Evolutionary conservation across 2,797 vertebrate species (phyloP), one percentile per base, ranked within the genome.

Genomic region (Psittacula derbiana): DNA sequence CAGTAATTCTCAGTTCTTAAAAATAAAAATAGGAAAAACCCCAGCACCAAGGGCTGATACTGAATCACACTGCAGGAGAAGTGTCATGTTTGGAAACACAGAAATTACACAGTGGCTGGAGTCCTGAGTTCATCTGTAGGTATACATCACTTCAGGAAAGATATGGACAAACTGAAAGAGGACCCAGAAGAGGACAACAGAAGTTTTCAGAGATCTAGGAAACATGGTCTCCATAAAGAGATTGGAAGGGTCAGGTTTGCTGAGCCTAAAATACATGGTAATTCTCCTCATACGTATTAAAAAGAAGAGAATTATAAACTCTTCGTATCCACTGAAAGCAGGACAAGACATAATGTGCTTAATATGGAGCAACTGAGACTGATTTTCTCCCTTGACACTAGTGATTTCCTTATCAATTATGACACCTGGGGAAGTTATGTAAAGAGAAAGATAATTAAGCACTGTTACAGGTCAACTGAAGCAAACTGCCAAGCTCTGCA

Each of bases 11-110:
- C 4, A 58, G 17, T 49, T 79, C 18, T 30, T 36, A 49, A 79
- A 66, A 64, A 38, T 10, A 76, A 41, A 41, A 40, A 67, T 0
- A 2, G 4, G 4, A 6, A 23, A 70, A 33, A 78, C 8, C 0
- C 2, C 16, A 3, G 19, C 21, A 66, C 5, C 11, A 24, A 33
- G 12, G 18, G 15, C 50, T 76, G 28, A 30, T 18, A 40, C 30
- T 10, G 6, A 46, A 75, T 58, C 3, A 1, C 23, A 49, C 6
- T 28, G 10, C 4, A 76, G 12, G 40, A 80, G 44, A n/a, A 53
- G 18, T 3, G 7, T 33, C 31, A 23, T 3, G 14, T 11, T 4
- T 61, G 27, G 43, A 82, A 76, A 85, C 6, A 74, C 8, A 69
- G 21, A 49, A 79, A n/a, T 30, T 58, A 24, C 41, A 46, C 69